Conservation (phyloP, 2,888 invertebrate species). For the Drosophila macrospina region DNA sequence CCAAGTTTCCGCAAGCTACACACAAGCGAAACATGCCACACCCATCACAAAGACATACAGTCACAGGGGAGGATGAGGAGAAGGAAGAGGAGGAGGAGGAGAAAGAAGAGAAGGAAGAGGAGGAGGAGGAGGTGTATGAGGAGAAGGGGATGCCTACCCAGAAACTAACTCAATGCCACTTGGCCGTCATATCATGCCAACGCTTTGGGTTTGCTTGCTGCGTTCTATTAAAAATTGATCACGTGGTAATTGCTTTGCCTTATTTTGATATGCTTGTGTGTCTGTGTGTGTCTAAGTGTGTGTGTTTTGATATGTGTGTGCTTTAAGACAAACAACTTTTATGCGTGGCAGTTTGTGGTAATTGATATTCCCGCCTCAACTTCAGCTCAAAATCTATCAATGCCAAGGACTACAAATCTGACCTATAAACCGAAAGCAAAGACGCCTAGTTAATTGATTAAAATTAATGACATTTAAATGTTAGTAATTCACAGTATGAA, state of each 20-base stretch:
- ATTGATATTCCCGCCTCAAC: slow-evolving; percentile 32
- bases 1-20: slow-evolving; percentile 54
- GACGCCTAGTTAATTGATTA: slow-evolving; percentile 9
- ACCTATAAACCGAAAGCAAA: slow-evolving; percentile 18
- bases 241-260: slow-evolving; percentile 58
- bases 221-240: slow-evolving; percentile 64
- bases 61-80: neutral
- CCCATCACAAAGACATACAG: neutral
- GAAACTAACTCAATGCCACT: slow-evolving; percentile 21
- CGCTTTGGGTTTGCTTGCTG: neutral
- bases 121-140: too few relatives aligned
- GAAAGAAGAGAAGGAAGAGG: too few relatives aligned
- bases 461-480: slow-evolving; percentile 22
- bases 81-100: too few relatives aligned
- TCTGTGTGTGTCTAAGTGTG: neutral
- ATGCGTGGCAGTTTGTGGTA: slow-evolving; percentile 25
- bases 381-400: too few relatives aligned
- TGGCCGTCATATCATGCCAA: slow-evolving; percentile 37
- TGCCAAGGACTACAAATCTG: slow-evolving; percentile 41
- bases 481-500: neutral
- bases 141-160: too few relatives aligned
- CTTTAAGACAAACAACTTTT: slow-evolving; percentile 22
- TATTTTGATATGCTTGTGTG: slow-evolving; percentile 2
- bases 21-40: slow-evolving; percentile 15
- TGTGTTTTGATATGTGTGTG: neutral